Conservation (phyloP, 2,797 vertebrate species). For the Sciaenops ocellatus region DNA sequence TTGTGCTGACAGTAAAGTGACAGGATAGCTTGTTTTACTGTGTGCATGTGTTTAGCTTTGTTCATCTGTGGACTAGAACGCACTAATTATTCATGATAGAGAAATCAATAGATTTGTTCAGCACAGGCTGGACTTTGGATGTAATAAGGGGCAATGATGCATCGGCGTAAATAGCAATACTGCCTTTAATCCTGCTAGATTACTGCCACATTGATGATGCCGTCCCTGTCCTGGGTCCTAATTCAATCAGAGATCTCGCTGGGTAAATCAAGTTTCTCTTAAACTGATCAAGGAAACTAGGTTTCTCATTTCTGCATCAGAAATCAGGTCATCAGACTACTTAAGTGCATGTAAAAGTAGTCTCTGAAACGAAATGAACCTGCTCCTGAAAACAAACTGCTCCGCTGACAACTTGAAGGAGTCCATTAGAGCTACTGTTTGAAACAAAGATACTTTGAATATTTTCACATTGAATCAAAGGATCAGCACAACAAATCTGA, state of each 20-base stretch:
- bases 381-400: conserved; percentile 52
- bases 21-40: background rate
- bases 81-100: background rate
- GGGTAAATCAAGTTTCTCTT: background rate
- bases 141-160: background rate
- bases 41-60: background rate
- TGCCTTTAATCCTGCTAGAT: conserved; percentile 1
- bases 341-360: conserved; percentile 59
- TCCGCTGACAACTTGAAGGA: conserved; percentile 57
- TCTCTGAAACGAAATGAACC: conserved; percentile 39
- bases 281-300: conserved; percentile 1
- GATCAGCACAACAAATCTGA: conserved; percentile 64
- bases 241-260: background rate
- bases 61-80: too few species aligned
- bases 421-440: conserved; percentile 65
- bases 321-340: conserved; percentile 27
- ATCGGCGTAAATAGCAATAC: background rate
- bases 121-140: background rate
- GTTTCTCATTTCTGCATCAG: conserved; percentile 15
- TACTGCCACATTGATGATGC: conserved; percentile 6
- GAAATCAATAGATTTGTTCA: background rate
- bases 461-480: conserved; percentile 68
- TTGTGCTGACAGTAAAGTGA: background rate
- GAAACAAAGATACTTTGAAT: conserved; percentile 69
- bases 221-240: background rate